phyloP scores from a whole-genome alignment of 2,797 vertebrate species.

The Poeciliopsis infans region DNA sequence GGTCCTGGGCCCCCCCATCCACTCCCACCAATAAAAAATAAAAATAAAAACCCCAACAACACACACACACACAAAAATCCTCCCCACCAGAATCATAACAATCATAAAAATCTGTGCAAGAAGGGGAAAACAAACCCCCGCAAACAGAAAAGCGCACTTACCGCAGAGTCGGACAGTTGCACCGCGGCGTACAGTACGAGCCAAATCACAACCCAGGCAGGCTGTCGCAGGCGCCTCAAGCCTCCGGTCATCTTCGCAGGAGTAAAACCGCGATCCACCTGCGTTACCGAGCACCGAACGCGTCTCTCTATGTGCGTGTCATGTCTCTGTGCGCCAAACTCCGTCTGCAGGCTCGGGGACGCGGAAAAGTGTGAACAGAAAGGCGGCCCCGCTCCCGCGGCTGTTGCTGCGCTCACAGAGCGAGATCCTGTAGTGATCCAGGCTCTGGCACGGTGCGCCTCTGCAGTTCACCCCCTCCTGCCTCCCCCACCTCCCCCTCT shows the following conservation, averaged over 20 bases:
- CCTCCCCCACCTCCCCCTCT: conserved; percentile 28
- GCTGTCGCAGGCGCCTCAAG: conserved; percentile 65
- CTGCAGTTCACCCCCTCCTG: conserved; percentile 56
- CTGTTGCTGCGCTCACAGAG: conserved; percentile 53
- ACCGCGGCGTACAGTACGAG: conserved; percentile 72
- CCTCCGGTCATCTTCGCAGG: conserved; percentile 72
- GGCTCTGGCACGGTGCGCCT: conserved; percentile 73
- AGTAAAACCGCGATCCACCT: conserved; percentile 63
- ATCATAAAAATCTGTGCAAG: background rate
- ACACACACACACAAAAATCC: too few species aligned
- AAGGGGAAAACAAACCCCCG: too few species aligned
- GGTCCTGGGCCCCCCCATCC: too few species aligned
- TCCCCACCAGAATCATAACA: too few species aligned
- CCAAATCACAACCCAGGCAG: conserved; percentile 67
- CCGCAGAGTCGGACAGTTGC: conserved; percentile 73
- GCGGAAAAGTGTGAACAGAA: background rate
- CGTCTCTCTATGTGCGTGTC: conserved; percentile 42
- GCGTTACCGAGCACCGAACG: conserved; percentile 63
- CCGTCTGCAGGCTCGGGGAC: conserved; percentile 15
- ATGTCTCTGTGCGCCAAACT: conserved; percentile 34
- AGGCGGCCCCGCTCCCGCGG: background rate
- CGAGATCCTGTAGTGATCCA: conserved; percentile 56
- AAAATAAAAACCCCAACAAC: too few species aligned
- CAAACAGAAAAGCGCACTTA: conserved; percentile 65
- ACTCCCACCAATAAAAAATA: too few species aligned